Conservation (phyloP, 2,113 vertebrate species). For the Phrynocephalus versicolor region DNA sequence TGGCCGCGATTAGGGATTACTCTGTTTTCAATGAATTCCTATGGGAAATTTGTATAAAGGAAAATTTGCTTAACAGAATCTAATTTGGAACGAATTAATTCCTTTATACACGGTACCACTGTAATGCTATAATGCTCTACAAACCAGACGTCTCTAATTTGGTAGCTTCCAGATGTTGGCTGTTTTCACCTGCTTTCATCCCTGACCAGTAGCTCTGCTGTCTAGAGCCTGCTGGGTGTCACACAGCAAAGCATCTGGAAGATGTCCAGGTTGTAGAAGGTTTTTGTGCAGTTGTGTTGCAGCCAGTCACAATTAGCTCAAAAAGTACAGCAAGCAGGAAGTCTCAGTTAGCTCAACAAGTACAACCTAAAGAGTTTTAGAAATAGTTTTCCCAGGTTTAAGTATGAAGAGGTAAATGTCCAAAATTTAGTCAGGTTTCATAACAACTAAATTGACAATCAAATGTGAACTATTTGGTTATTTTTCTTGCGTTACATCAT, state of each 20-base stretch:
- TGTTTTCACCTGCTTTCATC: background rate
- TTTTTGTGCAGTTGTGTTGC: background rate
- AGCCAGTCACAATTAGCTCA: background rate
- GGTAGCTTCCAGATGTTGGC: background rate
- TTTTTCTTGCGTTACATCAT: slow-evolving; percentile 28
- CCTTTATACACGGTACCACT: too few species aligned
- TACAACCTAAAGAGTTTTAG: background rate
- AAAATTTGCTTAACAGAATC: too few species aligned
- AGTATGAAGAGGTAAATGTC: background rate
- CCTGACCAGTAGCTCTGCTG: background rate
- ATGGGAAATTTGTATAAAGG: too few species aligned
- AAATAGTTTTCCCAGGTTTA: background rate
- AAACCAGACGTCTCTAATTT: background rate
- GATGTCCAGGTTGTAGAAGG: background rate
- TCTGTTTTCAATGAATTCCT: too few species aligned
- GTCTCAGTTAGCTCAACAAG: too few species aligned
- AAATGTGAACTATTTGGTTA: slow-evolving; percentile 30
- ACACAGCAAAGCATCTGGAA: too few species aligned
- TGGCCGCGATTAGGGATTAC: too few species aligned
- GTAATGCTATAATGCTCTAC: background rate
- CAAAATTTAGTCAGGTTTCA: background rate
- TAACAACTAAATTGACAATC: background rate
- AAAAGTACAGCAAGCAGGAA: too few species aligned
- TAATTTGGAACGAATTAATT: too few species aligned
- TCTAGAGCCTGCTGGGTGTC: background rate